Base-by-base conservation (phyloP, 2,113 vertebrate genomes). In the Willisornis vidua region DNA sequence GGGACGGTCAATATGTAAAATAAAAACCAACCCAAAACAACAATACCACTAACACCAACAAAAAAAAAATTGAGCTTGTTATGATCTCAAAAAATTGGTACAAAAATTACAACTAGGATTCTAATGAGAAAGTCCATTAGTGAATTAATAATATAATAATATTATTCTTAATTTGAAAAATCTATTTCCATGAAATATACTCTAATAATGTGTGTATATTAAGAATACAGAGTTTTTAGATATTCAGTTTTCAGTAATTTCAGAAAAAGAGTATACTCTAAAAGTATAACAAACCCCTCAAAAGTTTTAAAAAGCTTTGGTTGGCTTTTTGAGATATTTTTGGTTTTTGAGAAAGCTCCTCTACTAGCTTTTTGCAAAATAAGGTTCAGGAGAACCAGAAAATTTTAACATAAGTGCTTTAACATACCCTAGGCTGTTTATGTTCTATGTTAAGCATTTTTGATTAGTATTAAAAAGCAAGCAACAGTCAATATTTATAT, bases 21-120 rank as follows among this genome's bases (percentile, higher is more conserved):
- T 37, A 65, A 10, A 17, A 14, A 18, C 0, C 1, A 48, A 33
- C 1, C 6, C 5, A 13, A 29, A 52, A 17, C 10, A n/a, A 5
- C 6, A 55, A 13, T 6, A 14, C 5, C 4, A 48, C 12, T 2
- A n/a, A 24, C 39, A 19, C 3, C 10, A 46, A 41, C 26, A 12
- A 5, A 5, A 8, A 5, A 7, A 19, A 58, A 79, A 61, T 19
- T 2, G 4, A 6, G n/a, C 14, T 46, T 66, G 14, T 15, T 51
- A 12, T 39, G 13, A n/a, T 46, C 28, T 85, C 43, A n/a, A 58
- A 52, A 66, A 86, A 45, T 18, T 59, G 13, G 6, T 39, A 12
- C 6, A 37, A 85, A 87, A 63, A 22, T 35, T 45, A 33, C 35
- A 10, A 4, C 4, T 67, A 68, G 13, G 43, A 45, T 82, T 70